Evolutionary conservation across 2,113 vertebrate species (phyloP).

Genomic region (Sterna hirundo): DNA sequence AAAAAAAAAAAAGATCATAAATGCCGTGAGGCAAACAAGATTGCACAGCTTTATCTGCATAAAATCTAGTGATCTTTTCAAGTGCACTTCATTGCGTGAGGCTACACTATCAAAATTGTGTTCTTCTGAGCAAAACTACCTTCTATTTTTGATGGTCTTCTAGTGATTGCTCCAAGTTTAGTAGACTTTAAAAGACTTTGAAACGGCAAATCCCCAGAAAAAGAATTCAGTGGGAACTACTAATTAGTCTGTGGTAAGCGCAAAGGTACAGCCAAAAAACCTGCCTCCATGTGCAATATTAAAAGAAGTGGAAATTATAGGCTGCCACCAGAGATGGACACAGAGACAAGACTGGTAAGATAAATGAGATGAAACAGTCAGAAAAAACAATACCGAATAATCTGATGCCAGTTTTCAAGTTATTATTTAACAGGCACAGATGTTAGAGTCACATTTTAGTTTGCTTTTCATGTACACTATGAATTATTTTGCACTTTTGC

Average conservation of each 20-base stretch:
- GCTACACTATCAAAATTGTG: not conserved
- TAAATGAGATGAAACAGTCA: not conserved
- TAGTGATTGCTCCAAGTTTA: not conserved
- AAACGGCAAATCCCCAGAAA: not conserved
- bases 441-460: not conserved
- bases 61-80: not conserved
- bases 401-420: not conserved
- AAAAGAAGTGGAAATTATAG: not conserved
- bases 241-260: not conserved
- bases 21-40: not conserved
- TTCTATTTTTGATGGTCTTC: not conserved
- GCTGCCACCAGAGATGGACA: not conserved
- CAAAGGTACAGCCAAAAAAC: not conserved
- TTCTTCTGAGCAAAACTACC: not conserved
- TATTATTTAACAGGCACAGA: constrained; percentile 5
- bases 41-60: not conserved
- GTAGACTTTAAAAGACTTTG: not conserved
- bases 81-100: not conserved
- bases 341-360: not conserved
- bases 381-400: not conserved
- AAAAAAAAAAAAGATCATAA: not conserved
- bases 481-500: constrained; percentile 17
- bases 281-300: not conserved
- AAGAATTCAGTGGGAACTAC: not conserved
- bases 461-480: not conserved